A percentile compares a stretch with the other conserved stretches of the same genome.
Evolutionary conservation across 1,140 invertebrate genomes (phyloP).

Genomic region (Galleria mellonella): DNA sequence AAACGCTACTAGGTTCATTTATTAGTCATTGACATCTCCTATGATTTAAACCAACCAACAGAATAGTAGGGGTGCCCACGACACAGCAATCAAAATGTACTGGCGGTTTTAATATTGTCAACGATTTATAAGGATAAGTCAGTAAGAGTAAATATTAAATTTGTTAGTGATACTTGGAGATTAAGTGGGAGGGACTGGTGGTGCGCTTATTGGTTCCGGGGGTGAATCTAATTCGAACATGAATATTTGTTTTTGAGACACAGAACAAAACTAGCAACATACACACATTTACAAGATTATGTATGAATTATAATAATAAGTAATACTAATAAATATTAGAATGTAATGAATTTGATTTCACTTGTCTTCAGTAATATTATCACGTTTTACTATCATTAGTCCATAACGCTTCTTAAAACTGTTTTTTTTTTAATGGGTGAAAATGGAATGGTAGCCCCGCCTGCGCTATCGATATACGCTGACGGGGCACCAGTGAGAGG

Average conservation of each 20-base stretch:
- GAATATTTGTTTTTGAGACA: slow-evolving; percentile 2
- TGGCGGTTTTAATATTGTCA: slow-evolving; percentile 72
- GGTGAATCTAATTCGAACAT: slow-evolving; percentile 9
- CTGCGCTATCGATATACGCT: too few relatives aligned
- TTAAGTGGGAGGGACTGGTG: slow-evolving; percentile 51
- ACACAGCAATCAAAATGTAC: slow-evolving; percentile 66
- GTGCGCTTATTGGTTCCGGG: slow-evolving; percentile 17
- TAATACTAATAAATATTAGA: too few relatives aligned
- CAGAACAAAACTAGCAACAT: background rate
- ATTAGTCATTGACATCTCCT: slow-evolving; percentile 8
- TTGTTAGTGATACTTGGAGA: slow-evolving; percentile 69
- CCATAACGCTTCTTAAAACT: too few relatives aligned
- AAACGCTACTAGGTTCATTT: too few relatives aligned
- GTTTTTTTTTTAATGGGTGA: too few relatives aligned
- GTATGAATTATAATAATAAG: too few relatives aligned
- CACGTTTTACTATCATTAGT: too few relatives aligned
- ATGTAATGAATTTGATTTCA: too few relatives aligned
- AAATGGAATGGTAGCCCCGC: too few relatives aligned
- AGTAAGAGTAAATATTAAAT: slow-evolving; percentile 70
- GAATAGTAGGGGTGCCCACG: slow-evolving; percentile 40
- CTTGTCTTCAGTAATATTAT: too few relatives aligned
- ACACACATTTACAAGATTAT: too few relatives aligned
- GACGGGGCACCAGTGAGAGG: too few relatives aligned
- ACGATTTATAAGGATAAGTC: slow-evolving; percentile 74
- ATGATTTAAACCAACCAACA: slow-evolving; percentile 21